Base-by-base conservation (phyloP, 2,113 vertebrate species). In the Trematomus loennbergii region DNA sequence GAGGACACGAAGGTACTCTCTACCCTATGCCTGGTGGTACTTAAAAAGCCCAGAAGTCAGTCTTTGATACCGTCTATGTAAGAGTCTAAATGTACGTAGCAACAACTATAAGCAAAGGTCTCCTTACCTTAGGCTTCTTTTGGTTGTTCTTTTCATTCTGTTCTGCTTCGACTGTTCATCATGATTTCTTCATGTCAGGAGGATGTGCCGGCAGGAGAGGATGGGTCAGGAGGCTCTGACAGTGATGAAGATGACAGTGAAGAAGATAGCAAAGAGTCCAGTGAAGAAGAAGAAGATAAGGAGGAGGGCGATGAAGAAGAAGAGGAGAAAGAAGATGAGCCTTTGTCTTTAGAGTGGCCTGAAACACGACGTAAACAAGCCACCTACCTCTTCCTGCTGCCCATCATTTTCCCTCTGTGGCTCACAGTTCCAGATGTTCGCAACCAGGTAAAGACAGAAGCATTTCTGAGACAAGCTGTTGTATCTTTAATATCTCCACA, bases 381-480 rank as follows among this genome's bases (percentile, higher is more conserved):
- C 57, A 95, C 97, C 53, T 99, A 96, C 93, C 95, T 99, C 67
- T 93, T 99, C 82, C 95, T 99, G 54, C 91, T 99, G 71, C 98
- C 98, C 73, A 97, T 99, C 1, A 94, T 98, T 64, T 93, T 99
- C 81, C 97, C 97, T n/a, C 93, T 99, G 86, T 99, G 98, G 98
- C 95, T 98, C 83, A 99, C 97, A 0, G 74, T 99, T 53, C 98
- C 98, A 0, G 97, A 99, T 0, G 97, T 99, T 61, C 96, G 98
- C 63, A 97, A 96, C 85, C 94, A 92, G 59, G 98, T 98, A 89
- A 96, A 94, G 12, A 63, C 16, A 54, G 6, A 18, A 2, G 5
- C 5, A 50, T 22, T 8, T 71, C 20, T 53, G 13, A 52, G 20
- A 54, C 68, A 78, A 62, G n/a, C 49, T 67, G 29, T 36, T 12